Evolutionary conservation across 2,888 invertebrate genomes (phyloP).

Genomic region (Allygus modestus): DNA sequence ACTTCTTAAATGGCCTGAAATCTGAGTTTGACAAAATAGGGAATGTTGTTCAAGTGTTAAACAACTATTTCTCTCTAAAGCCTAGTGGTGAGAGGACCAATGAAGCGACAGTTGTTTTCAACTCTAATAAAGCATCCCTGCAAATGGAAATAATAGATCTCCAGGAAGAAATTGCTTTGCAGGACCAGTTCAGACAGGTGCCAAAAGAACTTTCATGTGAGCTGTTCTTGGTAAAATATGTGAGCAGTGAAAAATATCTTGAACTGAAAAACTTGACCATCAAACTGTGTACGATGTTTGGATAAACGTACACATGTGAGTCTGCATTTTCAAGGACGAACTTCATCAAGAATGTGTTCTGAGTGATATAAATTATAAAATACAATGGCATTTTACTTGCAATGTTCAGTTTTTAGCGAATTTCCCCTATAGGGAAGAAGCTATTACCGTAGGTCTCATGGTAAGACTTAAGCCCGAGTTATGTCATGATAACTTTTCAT

Average conservation of each 20-base stretch:
- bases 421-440: too few relatives aligned
- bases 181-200: constrained; percentile 48
- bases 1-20: constrained; percentile 59
- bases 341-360: constrained; percentile 43
- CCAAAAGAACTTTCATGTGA: constrained; percentile 59
- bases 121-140: constrained; percentile 68
- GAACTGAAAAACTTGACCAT: constrained; percentile 59
- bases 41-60: constrained; percentile 69
- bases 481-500: too few relatives aligned
- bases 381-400: too few relatives aligned
- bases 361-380: too few relatives aligned
- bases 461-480: too few relatives aligned
- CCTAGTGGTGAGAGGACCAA: too few relatives aligned
- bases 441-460: too few relatives aligned
- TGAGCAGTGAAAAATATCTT: constrained; percentile 48
- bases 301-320: constrained; percentile 61
- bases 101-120: too few relatives aligned
- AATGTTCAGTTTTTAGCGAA: too few relatives aligned
- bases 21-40: constrained; percentile 69
- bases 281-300: too few relatives aligned
- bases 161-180: constrained; percentile 68
- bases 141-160: constrained; percentile 70
- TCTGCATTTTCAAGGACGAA: constrained; percentile 61
- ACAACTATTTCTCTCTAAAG: too few relatives aligned
- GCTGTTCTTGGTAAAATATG: constrained; percentile 61